Percentiles rank a stretch among this genome's conserved stretches.
phyloP scores from a whole-genome alignment of 2,888 invertebrate species.

The Lacanobia wlatinum region DNA sequence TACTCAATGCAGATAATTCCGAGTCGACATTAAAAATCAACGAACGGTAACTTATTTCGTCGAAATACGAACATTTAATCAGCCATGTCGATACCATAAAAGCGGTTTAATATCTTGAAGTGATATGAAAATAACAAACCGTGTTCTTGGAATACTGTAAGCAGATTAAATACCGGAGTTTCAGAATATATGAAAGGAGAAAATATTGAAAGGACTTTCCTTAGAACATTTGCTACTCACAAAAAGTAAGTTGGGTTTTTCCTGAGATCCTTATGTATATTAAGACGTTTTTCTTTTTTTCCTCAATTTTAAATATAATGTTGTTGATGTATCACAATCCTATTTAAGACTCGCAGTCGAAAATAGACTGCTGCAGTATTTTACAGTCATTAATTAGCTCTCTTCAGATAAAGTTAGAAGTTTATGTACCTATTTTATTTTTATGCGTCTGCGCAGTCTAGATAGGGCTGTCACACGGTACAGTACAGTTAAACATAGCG shows the following conservation, averaged over 20 bases:
- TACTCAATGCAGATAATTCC: not conserved
- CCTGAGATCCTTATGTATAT: not conserved
- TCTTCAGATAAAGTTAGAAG: not conserved
- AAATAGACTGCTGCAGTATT: not conserved
- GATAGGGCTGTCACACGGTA: constrained; percentile 19
- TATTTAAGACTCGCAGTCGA: not conserved
- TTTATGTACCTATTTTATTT: not conserved
- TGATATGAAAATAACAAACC: not conserved
- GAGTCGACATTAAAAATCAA: constrained; percentile 4
- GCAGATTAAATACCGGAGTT: too few relatives aligned
- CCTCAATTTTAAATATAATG: not conserved
- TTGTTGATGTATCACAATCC: not conserved
- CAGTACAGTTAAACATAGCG: constrained; percentile 3
- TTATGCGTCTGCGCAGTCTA: not conserved
- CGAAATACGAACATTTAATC: constrained; percentile 22
- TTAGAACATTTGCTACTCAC: not conserved
- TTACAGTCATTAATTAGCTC: not conserved
- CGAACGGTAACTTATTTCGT: not conserved
- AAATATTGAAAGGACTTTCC: too few relatives aligned
- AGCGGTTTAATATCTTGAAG: constrained; percentile 9
- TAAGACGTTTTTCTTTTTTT: not conserved
- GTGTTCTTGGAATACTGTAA: too few relatives aligned
- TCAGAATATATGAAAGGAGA: too few relatives aligned
- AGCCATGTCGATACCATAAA: constrained; percentile 1
- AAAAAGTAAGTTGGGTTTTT: not conserved